These are phyloP conservation scores for Rhineura floridana DNA, from an alignment of 2,113 vertebrate species.

Conservation along the genomic window DNA sequence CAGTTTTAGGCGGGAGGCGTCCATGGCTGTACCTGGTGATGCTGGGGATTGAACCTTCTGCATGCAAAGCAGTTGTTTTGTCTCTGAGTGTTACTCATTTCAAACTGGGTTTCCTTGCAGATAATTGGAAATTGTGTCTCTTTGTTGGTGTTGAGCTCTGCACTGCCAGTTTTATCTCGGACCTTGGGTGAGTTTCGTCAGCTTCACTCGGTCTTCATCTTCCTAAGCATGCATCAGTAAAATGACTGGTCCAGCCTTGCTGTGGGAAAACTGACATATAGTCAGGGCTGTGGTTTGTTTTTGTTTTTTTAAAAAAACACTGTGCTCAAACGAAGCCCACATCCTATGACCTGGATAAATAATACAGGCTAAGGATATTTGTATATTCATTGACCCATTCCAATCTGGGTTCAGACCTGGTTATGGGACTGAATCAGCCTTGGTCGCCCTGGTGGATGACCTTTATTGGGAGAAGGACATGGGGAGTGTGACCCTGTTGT, in stretches of 20 bases:
- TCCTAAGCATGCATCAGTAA: neutral
- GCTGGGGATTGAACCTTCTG: no score
- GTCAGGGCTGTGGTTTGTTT: no score
- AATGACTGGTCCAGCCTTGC: neutral
- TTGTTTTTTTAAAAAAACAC: neutral
- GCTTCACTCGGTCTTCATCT: neutral
- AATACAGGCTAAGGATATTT: no score
- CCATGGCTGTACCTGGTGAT: no score
- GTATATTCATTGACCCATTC: no score
- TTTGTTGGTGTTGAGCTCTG: conserved; percentile 93
- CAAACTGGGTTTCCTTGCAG: conserved; percentile 65
- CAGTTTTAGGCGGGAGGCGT: no score
- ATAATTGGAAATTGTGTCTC: conserved; percentile 97
- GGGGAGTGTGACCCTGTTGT: no score
- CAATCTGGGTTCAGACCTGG: no score
- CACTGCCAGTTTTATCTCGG: conserved; percentile 94
- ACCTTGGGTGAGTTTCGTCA: conserved; percentile 87
- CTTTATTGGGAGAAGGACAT: no score
- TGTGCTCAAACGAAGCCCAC: neutral
- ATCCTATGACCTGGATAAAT: neutral
- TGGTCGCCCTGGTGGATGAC: no score
- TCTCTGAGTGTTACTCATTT: neutral
- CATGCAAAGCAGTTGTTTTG: neutral
- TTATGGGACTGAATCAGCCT: no score
- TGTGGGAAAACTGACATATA: neutral